These are phyloP conservation scores for Jacana jacana DNA, from an alignment of 2,113 vertebrate species.

Conservation along the genomic window DNA sequence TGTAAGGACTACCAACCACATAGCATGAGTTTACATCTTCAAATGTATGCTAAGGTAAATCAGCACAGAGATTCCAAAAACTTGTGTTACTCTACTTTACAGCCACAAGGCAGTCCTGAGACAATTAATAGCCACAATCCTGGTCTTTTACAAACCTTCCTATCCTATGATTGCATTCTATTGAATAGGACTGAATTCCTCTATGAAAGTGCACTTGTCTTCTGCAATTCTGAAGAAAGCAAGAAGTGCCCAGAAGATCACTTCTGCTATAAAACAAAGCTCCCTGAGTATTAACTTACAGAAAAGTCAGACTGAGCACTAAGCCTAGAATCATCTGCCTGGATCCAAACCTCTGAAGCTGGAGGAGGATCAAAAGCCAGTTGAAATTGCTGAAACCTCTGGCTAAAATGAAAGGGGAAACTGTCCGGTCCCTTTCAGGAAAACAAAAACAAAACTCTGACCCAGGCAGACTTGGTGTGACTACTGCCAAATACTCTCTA, in stretches of 20 bases:
- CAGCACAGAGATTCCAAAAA: background rate
- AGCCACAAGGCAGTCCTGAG: background rate
- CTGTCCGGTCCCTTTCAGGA: background rate
- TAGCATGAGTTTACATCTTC: background rate
- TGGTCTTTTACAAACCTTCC: background rate
- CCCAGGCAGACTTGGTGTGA: background rate
- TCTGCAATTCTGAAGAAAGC: background rate
- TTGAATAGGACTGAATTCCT: background rate
- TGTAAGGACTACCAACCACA: background rate
- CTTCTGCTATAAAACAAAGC: background rate
- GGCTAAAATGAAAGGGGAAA: background rate
- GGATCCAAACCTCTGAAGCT: conserved; percentile 1
- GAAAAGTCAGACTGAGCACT: background rate
- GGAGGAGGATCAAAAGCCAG: background rate
- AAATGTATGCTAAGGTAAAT: background rate
- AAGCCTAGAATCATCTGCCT: background rate
- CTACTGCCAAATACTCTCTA: background rate
- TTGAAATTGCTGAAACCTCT: background rate
- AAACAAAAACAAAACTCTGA: background rate
- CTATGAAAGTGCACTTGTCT: background rate
- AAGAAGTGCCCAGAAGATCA: background rate
- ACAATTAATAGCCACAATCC: background rate
- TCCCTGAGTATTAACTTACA: background rate
- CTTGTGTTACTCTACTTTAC: background rate
- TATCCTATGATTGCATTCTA: background rate